Evolutionary conservation across 2,797 vertebrate genomes (phyloP).

Genomic region (Poeciliopsis turneri): DNA sequence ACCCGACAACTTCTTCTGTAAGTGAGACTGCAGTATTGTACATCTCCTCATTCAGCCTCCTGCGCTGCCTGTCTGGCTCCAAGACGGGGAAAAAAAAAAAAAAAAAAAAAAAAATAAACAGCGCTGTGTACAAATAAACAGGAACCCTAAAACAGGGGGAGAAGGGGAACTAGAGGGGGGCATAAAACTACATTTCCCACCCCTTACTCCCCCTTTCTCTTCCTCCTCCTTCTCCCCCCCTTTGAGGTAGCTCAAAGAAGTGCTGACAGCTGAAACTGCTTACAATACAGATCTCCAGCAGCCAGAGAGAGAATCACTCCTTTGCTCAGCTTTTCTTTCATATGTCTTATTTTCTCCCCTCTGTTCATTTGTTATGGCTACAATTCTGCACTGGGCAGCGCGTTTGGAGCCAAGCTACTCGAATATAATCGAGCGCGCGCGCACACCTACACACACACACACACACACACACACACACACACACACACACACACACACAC

Average conservation of each 20-base stretch:
- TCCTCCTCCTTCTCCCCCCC: slow-evolving; percentile 55
- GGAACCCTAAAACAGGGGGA: slow-evolving; percentile 48
- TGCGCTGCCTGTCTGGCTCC: slow-evolving; percentile 35
- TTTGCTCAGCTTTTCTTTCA: slow-evolving; percentile 84
- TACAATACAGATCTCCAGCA: slow-evolving; percentile 83
- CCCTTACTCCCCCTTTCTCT: slow-evolving; percentile 7
- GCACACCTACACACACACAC: background rate
- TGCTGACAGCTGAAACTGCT: slow-evolving; percentile 89
- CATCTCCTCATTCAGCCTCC: slow-evolving; percentile 38
- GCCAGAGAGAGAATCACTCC: slow-evolving; percentile 79
- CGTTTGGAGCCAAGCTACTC: slow-evolving; percentile 77
- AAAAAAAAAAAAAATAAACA: slow-evolving; percentile 66
- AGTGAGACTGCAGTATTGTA: slow-evolving; percentile 50
- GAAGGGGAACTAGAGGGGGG: slow-evolving; percentile 40
- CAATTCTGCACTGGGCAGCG: slow-evolving; percentile 83
- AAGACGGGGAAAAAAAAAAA: slow-evolving; percentile 22
- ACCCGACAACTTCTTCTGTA: slow-evolving; percentile 69
- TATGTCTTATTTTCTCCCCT: slow-evolving; percentile 81
- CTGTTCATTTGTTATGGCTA: slow-evolving; percentile 81
- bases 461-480: too few relatives aligned
- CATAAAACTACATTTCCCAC: slow-evolving; percentile 68
- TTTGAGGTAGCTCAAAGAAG: slow-evolving; percentile 85
- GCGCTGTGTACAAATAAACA: slow-evolving; percentile 68
- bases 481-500: too few relatives aligned
- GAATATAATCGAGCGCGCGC: slow-evolving; percentile 58